phyloP scores from a whole-genome alignment of 2,888 invertebrate species.

The Flexamia atlantica region DNA sequence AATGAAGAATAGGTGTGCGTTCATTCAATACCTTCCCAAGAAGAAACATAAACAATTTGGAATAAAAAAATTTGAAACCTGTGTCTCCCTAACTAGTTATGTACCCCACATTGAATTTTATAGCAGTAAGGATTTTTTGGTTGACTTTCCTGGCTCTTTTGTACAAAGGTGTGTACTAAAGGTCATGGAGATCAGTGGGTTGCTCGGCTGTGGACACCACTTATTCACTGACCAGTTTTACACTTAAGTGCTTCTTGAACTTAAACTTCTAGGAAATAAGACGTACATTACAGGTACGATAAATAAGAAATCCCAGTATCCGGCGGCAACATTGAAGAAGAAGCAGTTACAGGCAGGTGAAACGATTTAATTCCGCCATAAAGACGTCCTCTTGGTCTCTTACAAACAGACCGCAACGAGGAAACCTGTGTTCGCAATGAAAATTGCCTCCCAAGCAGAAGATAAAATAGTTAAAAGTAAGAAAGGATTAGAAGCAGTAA shows the following conservation, averaged over 20 bases:
- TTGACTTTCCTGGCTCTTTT: not conserved
- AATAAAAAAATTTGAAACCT: too few species aligned
- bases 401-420: not conserved
- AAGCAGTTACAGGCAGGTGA: not conserved
- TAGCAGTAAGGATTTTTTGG: not conserved
- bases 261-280: not conserved
- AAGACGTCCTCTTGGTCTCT: constrained; percentile 16
- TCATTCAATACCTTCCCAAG: too few species aligned
- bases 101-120: too few species aligned
- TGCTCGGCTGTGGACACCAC: constrained; percentile 6
- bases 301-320: constrained; percentile 15
- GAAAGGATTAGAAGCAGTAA: not conserved
- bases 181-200: not conserved
- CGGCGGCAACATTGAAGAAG: not conserved
- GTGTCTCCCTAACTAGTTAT: too few species aligned
- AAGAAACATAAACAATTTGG: too few species aligned
- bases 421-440: constrained; percentile 10
- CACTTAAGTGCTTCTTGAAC: constrained; percentile 4
- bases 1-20: too few species aligned
- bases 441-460: not conserved
- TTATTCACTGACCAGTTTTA: constrained; percentile 26
- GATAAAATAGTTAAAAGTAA: not conserved
- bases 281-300: constrained; percentile 30
- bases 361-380: not conserved
- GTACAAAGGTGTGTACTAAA: not conserved